phyloP scores from a whole-genome alignment of 2,113 vertebrate species.

The Microcebus lehilahytsara region DNA sequence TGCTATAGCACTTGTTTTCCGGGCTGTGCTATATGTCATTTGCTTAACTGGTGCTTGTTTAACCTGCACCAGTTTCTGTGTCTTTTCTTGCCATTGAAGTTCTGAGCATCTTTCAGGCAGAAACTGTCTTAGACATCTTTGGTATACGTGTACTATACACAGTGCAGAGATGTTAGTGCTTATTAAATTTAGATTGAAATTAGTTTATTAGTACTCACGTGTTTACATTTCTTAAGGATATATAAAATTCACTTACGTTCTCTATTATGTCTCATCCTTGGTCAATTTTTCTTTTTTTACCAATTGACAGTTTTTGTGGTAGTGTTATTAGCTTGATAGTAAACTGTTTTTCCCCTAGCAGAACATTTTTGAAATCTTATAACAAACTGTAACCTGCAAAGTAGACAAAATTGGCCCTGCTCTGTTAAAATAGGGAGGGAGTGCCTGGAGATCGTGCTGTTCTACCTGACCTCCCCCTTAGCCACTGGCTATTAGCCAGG shows the following conservation, averaged over 20 bases:
- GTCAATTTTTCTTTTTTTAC: background rate
- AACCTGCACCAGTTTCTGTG: background rate
- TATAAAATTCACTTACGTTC: background rate
- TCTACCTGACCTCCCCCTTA: background rate
- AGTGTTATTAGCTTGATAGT: background rate
- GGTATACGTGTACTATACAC: background rate
- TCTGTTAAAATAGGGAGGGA: background rate
- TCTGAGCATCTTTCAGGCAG: background rate
- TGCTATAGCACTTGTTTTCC: background rate
- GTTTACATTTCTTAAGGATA: background rate
- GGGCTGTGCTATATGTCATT: background rate
- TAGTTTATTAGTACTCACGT: background rate
- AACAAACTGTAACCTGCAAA: background rate
- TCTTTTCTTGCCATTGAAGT: background rate
- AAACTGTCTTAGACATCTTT: background rate
- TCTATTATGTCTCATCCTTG: background rate
- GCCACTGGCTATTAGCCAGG: background rate
- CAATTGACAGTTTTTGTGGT: background rate
- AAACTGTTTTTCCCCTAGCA: background rate
- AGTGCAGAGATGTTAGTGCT: background rate
- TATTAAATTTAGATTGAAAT: background rate
- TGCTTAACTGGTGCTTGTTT: background rate
- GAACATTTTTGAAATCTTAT: constrained; percentile 10
- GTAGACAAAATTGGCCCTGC: background rate
- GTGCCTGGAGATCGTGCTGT: background rate